phyloP scores from a whole-genome alignment of 2,797 vertebrate genomes.

The Spatula versicolor region DNA sequence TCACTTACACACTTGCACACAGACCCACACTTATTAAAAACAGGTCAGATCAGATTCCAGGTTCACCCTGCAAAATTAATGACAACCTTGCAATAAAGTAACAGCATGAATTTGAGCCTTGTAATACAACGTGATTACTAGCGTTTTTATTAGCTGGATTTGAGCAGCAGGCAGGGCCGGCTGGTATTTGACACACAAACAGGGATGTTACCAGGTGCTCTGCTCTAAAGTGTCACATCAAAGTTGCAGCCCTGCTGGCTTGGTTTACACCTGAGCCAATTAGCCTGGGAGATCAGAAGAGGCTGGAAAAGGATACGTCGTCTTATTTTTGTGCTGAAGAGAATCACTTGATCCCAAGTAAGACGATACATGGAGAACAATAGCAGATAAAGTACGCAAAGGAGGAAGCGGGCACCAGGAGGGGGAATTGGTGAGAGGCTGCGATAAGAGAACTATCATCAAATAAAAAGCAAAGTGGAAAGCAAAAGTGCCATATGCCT shows the following conservation, averaged over 20 bases:
- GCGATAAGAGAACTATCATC: slow-evolving; percentile 54
- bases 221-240: slow-evolving; percentile 84
- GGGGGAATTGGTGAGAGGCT: slow-evolving; percentile 41
- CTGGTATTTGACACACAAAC: slow-evolving; percentile 82
- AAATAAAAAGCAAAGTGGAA: slow-evolving; percentile 81
- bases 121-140: slow-evolving; percentile 81
- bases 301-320: slow-evolving; percentile 83
- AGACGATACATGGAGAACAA: slow-evolving; percentile 80
- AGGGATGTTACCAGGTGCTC: slow-evolving; percentile 76
- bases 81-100: slow-evolving; percentile 79
- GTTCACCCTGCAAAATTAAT: slow-evolving; percentile 88
- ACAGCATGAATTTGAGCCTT: slow-evolving; percentile 82
- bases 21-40: slow-evolving; percentile 81
- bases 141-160: slow-evolving; percentile 79
- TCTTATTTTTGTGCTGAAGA: slow-evolving; percentile 79
- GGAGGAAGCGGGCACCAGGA: slow-evolving; percentile 29
- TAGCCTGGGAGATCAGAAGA: slow-evolving; percentile 89
- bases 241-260: slow-evolving; percentile 88
- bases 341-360: slow-evolving; percentile 90
- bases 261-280: slow-evolving; percentile 97
- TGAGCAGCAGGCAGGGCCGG: slow-evolving; percentile 81
- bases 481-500: slow-evolving; percentile 78
- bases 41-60: slow-evolving; percentile 83
- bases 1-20: slow-evolving; percentile 36
- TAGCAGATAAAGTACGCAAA: slow-evolving; percentile 60